Conservation (phyloP, 1,140 invertebrate species). For the Littorina saxatilis region DNA sequence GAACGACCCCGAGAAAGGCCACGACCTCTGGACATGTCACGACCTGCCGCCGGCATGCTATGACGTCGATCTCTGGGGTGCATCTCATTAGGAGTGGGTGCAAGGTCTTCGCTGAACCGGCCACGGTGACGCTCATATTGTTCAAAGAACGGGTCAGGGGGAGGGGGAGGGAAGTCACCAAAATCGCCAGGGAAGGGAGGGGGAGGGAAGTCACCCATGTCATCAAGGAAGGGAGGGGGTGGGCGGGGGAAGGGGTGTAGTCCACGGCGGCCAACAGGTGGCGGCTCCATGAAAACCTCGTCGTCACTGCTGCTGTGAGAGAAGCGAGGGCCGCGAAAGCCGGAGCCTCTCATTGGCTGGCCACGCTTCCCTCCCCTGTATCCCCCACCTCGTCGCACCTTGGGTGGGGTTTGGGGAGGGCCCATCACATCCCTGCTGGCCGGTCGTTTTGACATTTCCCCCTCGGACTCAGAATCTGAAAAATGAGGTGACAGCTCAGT, state of each 20-base stretch:
- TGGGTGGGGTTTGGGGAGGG: neutral
- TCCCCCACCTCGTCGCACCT: neutral
- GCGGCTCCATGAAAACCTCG: neutral
- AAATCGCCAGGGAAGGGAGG: neutral
- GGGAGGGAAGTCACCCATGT: neutral
- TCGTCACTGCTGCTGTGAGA: slow-evolving; percentile 11
- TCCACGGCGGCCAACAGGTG: neutral
- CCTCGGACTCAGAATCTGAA: slow-evolving; percentile 21
- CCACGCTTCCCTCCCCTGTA: neutral
- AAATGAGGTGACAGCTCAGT: too few relatives aligned
- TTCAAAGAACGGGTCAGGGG: too few relatives aligned
- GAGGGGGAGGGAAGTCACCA: too few relatives aligned
- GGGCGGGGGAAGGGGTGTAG: neutral
- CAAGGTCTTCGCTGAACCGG: neutral
- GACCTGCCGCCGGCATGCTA: slow-evolving; percentile 1
- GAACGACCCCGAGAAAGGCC: neutral
- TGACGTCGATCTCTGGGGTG: neutral
- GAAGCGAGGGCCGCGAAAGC: neutral
- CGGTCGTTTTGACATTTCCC: neutral
- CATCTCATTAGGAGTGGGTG: neutral
- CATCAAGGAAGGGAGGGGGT: neutral
- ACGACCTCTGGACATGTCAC: slow-evolving; percentile 9
- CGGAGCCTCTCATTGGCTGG: neutral
- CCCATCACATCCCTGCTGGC: neutral
- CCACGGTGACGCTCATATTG: neutral